phyloP scores from a whole-genome alignment of 2,888 invertebrate genomes.

The Nemapogon koenigi region DNA sequence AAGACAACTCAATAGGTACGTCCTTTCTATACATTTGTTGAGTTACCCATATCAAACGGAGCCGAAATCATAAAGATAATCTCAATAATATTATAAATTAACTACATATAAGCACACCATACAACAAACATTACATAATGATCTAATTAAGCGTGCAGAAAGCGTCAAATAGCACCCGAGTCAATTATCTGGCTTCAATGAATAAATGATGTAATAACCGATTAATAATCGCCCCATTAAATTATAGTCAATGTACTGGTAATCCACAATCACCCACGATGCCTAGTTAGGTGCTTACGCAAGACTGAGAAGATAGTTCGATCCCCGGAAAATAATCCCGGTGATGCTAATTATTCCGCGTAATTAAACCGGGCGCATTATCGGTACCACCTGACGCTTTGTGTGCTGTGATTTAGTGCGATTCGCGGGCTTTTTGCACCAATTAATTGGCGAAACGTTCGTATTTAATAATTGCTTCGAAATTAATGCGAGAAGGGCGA shows the following conservation, averaged over 20 bases:
- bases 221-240: conserved; percentile 2
- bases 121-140: no score
- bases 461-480: conserved; percentile 57
- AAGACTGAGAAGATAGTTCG: conserved; percentile 44
- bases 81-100: no score
- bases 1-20: no score
- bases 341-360: conserved; percentile 60
- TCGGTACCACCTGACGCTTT: conserved; percentile 62
- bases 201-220: conserved; percentile 29
- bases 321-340: conserved; percentile 61
- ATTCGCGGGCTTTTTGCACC: conserved; percentile 57
- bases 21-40: no score
- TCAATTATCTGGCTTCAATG: conserved; percentile 50
- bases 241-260: conserved; percentile 1
- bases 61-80: no score
- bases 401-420: conserved; percentile 61
- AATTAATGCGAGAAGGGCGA: conserved; percentile 45
- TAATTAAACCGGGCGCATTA: conserved; percentile 64
- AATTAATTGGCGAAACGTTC: conserved; percentile 61
- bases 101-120: no score
- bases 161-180: no score
- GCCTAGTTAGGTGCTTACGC: neutral
- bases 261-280: conserved; percentile 5
- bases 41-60: no score
- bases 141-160: no score